These are phyloP conservation scores for Eubucco bourcierii DNA, from an alignment of 2,113 vertebrate species.

Conservation along the genomic window DNA sequence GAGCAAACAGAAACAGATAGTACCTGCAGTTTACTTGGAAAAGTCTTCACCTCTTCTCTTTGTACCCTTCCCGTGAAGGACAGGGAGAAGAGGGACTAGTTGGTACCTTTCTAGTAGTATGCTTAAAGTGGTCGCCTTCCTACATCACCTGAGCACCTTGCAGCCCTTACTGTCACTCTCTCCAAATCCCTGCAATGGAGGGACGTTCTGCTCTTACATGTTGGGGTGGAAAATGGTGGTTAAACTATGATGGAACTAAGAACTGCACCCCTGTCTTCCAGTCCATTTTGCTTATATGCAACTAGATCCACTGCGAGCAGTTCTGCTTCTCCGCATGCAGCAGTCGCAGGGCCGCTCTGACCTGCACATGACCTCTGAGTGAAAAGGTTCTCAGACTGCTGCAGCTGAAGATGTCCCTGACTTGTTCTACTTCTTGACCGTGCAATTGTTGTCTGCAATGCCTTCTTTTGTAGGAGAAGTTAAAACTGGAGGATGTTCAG, in stretches of 20 bases:
- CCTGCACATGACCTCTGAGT: background rate
- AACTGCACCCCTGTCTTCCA: background rate
- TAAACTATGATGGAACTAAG: background rate
- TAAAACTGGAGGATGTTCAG: conserved; percentile 76
- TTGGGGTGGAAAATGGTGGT: background rate
- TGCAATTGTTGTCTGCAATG: background rate
- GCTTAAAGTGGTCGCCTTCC: background rate
- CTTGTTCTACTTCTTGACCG: background rate
- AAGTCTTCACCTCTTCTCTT: background rate
- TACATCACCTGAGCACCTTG: background rate
- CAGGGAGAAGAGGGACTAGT: background rate
- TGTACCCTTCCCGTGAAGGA: background rate
- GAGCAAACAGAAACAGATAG: background rate
- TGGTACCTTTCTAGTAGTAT: background rate
- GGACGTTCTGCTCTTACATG: background rate
- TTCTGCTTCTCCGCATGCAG: background rate
- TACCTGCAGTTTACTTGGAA: background rate
- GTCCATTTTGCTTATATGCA: background rate
- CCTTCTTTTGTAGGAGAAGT: conserved; percentile 68
- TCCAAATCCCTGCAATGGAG: background rate
- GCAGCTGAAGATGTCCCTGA: background rate
- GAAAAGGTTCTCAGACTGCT: background rate
- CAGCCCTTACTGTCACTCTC: background rate
- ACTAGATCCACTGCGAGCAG: background rate
- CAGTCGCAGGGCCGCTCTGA: background rate